These are phyloP conservation scores for Isichthys henryi DNA, from an alignment of 2,113 vertebrate species.

Conservation along the genomic window DNA sequence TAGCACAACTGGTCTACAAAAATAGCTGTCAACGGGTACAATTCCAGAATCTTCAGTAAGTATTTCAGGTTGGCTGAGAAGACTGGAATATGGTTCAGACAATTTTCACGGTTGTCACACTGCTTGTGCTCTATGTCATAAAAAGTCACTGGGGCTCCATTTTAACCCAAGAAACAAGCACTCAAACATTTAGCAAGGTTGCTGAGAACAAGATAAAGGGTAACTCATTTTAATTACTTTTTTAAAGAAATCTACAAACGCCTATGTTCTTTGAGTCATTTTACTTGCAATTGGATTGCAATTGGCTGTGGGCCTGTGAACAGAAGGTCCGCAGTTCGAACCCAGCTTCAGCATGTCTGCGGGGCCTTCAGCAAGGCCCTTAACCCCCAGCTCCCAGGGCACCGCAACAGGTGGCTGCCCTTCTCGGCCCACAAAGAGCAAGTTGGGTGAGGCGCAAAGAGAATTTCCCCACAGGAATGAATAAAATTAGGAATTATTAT, in stretches of 20 bases:
- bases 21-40: background rate
- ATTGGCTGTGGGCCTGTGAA: too few relatives aligned
- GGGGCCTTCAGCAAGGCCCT: too few relatives aligned
- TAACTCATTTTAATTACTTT: background rate
- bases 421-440: too few relatives aligned
- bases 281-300: background rate
- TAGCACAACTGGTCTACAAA: background rate
- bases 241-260: background rate
- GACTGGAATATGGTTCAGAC: background rate
- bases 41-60: background rate
- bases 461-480: too few relatives aligned
- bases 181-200: background rate
- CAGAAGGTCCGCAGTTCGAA: too few relatives aligned
- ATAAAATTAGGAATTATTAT: too few relatives aligned
- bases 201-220: background rate
- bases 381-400: too few relatives aligned
- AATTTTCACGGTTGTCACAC: background rate
- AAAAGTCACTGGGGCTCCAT: background rate
- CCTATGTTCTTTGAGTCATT: background rate
- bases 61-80: background rate
- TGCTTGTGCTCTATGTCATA: background rate
- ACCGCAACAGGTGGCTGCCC: too few relatives aligned
- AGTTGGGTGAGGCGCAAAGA: too few relatives aligned
- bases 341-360: too few relatives aligned
- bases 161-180: background rate